Percentiles rank a stretch among this genome's conserved stretches.
phyloP scores from a whole-genome alignment of 2,888 invertebrate species.

The Octodonta nipae region DNA sequence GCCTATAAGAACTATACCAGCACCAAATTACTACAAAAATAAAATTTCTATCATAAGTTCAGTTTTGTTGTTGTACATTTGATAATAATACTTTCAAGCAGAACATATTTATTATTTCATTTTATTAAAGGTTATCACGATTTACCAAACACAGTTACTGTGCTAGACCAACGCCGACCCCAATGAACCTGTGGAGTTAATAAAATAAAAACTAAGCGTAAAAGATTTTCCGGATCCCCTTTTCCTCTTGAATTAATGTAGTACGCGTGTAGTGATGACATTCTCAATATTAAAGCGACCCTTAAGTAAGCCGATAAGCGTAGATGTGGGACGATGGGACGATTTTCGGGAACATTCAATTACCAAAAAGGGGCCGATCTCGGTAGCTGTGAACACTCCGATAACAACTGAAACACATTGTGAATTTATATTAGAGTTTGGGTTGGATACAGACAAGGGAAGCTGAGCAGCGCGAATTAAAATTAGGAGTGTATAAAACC shows the following conservation, averaged over 20 bases:
- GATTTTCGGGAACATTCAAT: slow-evolving; percentile 28
- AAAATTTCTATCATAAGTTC: too few species aligned
- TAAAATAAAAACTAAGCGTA: too few species aligned
- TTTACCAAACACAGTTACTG: too few species aligned
- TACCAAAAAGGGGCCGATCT: slow-evolving; percentile 15
- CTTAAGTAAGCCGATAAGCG: slow-evolving; percentile 28
- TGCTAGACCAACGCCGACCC: too few species aligned
- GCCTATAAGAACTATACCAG: too few species aligned
- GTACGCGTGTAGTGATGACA: slow-evolving; percentile 26
- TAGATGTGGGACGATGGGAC: slow-evolving; percentile 21
- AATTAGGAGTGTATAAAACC: slow-evolving; percentile 2
- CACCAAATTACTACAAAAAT: too few species aligned
- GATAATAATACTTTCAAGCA: too few species aligned
- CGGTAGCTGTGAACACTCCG: slow-evolving; percentile 25
- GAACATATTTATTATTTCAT: too few species aligned
- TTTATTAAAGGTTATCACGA: too few species aligned
- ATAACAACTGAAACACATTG: slow-evolving; percentile 30
- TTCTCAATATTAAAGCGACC: slow-evolving; percentile 27
- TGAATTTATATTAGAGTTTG: slow-evolving; percentile 28
- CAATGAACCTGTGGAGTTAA: too few species aligned
- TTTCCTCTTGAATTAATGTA: slow-evolving; percentile 24
- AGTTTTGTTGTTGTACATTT: too few species aligned
- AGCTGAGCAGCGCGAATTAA: neutral
- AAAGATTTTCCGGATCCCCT: too few species aligned
- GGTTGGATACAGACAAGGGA: slow-evolving; percentile 8